Conservation (phyloP, 2,797 vertebrate genomes). For the Buphagus erythrorhynchus region DNA sequence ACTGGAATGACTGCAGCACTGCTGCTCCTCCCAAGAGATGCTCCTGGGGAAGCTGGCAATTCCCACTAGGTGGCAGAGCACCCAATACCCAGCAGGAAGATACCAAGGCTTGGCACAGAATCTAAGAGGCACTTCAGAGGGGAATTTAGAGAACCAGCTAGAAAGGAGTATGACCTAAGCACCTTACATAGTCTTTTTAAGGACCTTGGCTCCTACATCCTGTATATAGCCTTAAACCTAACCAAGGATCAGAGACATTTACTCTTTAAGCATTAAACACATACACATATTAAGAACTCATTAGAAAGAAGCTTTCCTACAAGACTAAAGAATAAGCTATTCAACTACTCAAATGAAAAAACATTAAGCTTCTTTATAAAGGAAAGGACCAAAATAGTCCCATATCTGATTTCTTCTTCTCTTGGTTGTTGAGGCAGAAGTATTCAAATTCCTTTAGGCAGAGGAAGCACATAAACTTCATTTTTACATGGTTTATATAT, state of each 20-base stretch:
- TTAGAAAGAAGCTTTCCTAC: neutral
- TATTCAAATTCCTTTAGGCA: neutral
- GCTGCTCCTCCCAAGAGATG: neutral
- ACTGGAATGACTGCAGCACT: neutral
- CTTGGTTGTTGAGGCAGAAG: neutral
- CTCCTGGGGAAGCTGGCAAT: neutral
- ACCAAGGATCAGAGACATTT: neutral
- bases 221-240: neutral
- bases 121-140: neutral
- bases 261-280: neutral
- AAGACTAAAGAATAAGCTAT: neutral
- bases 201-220: neutral
- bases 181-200: neutral
- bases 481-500: neutral
- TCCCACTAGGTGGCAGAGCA: constrained; percentile 2
- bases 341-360: neutral
- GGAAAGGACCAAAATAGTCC: neutral
- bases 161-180: neutral
- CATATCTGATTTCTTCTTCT: neutral
- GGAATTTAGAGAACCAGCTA: neutral
- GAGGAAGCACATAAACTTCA: neutral
- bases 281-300: neutral
- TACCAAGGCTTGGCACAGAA: neutral
- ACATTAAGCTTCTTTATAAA: neutral
- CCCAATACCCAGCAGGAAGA: neutral